A percentile compares a stretch with the other conserved stretches of the same genome.
These are phyloP conservation scores for Drosophila neutralis DNA, from an alignment of 2,888 invertebrate genomes.

Conservation along the genomic window DNA sequence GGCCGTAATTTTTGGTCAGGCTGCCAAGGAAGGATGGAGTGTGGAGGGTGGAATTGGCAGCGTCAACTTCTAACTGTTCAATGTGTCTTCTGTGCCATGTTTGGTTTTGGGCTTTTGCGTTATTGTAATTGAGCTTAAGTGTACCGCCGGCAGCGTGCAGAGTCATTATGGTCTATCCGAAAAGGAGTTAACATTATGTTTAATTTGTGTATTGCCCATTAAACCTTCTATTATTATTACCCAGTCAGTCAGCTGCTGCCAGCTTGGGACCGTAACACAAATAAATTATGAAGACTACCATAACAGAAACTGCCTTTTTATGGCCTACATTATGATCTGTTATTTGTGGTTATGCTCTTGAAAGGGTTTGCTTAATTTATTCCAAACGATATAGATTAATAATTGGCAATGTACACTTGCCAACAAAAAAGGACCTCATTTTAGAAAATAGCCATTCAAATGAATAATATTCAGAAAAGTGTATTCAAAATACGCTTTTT, in stretches of 20 bases:
- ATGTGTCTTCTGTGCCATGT: conserved; percentile 28
- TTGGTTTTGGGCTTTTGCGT: conserved; percentile 35
- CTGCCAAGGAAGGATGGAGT: not conserved
- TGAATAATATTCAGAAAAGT: not conserved
- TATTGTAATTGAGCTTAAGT: conserved; percentile 63
- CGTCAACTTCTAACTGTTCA: conserved; percentile 31
- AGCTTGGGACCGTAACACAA: conserved; percentile 18
- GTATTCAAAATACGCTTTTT: no score
- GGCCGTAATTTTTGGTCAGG: conserved; percentile 75
- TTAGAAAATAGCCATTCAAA: not conserved
- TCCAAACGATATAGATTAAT: not conserved
- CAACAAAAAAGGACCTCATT: not conserved
- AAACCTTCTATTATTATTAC: conserved; percentile 42
- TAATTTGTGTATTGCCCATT: conserved; percentile 71
- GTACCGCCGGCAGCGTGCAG: conserved; percentile 14
- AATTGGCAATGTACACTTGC: not conserved
- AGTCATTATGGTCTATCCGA: conserved; percentile 34
- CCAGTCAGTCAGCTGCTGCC: conserved; percentile 3
- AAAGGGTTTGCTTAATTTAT: not conserved
- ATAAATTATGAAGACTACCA: conserved; percentile 38
- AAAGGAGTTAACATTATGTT: conserved; percentile 67
- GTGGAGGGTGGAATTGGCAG: conserved; percentile 1
- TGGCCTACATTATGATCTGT: conserved; percentile 33
- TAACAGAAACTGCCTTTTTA: conserved; percentile 37
- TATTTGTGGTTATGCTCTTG: conserved; percentile 11